Conservation (phyloP, 2,888 invertebrate genomes). For the Hypolimnas misippus region DNA sequence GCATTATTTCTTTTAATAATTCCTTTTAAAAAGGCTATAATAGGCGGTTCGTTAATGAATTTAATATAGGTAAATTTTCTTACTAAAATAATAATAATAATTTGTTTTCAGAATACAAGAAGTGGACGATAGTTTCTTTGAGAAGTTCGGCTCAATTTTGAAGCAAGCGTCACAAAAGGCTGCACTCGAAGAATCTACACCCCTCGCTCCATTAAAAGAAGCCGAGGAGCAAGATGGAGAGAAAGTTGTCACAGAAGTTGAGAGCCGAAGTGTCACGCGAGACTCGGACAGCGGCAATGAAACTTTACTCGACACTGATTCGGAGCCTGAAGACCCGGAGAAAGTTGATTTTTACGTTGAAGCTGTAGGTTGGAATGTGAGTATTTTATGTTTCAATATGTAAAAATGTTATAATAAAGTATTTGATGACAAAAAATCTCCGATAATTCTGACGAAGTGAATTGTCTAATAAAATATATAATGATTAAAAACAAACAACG, state of each 20-base stretch:
- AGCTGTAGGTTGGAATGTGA: slow-evolving; percentile 90
- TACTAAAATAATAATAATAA: too few relatives aligned
- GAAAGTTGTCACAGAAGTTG: slow-evolving; percentile 65
- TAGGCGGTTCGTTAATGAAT: too few relatives aligned
- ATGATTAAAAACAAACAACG: too few relatives aligned
- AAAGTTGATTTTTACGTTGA: slow-evolving; percentile 85
- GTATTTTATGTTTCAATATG: slow-evolving; percentile 59
- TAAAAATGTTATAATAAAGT: not conserved
- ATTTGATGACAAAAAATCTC: not conserved
- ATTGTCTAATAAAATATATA: too few relatives aligned
- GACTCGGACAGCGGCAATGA: slow-evolving; percentile 83
- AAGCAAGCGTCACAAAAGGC: slow-evolving; percentile 86
- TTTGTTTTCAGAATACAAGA: slow-evolving; percentile 87
- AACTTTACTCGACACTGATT: slow-evolving; percentile 85
- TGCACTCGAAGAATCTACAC: slow-evolving; percentile 81
- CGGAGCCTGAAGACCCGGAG: slow-evolving; percentile 86
- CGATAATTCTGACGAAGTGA: too few relatives aligned
- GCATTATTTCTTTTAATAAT: too few relatives aligned
- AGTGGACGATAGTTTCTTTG: slow-evolving; percentile 92
- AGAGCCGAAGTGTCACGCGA: slow-evolving; percentile 62
- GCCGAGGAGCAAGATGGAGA: slow-evolving; percentile 74
- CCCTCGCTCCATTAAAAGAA: slow-evolving; percentile 80
- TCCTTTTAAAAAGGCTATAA: too few relatives aligned
- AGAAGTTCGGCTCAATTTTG: slow-evolving; percentile 90
- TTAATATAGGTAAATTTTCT: too few relatives aligned